A percentile compares a stretch with the other conserved stretches of the same genome.
Evolutionary conservation across 2,113 vertebrate genomes (phyloP).

Genomic region (Machaerirhynchus nigripectus): DNA sequence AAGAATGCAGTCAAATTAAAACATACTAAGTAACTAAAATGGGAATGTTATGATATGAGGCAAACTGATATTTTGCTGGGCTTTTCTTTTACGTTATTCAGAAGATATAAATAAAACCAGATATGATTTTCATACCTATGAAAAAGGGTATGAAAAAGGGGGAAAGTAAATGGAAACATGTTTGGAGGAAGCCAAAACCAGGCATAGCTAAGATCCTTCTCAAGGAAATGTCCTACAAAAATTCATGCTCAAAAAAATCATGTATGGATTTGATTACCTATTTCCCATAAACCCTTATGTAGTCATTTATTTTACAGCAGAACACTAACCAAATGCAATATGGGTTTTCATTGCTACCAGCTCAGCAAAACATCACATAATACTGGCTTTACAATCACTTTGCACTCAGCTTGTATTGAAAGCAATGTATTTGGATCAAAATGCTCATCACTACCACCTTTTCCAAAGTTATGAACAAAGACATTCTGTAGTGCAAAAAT

Average conservation of each 20-base stretch:
- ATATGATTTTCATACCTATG: neutral
- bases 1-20: neutral
- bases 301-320: neutral
- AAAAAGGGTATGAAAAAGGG: neutral
- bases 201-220: neutral
- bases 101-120: neutral
- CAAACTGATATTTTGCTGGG: neutral
- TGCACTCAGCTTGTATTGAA: neutral
- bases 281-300: neutral
- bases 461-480: neutral
- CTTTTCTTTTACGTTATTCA: neutral
- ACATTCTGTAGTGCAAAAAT: neutral
- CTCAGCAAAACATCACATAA: neutral
- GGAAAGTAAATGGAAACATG: neutral
- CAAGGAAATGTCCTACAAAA: neutral
- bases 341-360: neutral
- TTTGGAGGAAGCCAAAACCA: neutral
- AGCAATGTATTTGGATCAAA: neutral
- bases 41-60: fast-evolving
- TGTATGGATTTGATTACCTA: neutral
- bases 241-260: neutral
- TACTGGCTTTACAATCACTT: neutral
- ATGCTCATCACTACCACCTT: neutral
- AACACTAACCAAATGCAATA: neutral
- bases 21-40: neutral